phyloP scores from a whole-genome alignment of 2,113 vertebrate species.

The Meleagris gallopavo region DNA sequence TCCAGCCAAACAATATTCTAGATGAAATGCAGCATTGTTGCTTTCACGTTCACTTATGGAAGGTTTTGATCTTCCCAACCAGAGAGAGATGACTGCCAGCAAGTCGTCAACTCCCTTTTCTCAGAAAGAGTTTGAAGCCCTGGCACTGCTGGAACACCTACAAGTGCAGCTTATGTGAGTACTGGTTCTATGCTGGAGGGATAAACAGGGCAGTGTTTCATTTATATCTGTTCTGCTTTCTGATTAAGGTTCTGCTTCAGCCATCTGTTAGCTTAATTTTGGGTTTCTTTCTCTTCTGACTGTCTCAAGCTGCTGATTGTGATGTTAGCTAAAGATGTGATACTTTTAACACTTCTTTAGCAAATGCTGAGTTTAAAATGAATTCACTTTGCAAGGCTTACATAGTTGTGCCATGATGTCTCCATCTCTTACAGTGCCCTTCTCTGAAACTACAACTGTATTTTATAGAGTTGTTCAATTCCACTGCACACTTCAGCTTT shows the following conservation, averaged over 20 bases:
- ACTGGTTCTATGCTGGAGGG: not conserved
- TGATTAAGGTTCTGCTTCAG: not conserved
- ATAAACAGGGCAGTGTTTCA: not conserved
- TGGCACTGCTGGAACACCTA: slow-evolving; percentile 74
- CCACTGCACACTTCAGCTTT: not conserved
- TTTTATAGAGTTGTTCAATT: not conserved
- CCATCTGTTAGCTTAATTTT: not conserved
- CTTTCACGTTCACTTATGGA: not conserved
- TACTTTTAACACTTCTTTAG: not conserved
- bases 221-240: not conserved
- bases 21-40: not conserved
- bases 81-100: slow-evolving; percentile 76
- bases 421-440: not conserved
- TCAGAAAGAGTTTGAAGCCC: slow-evolving; percentile 76
- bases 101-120: slow-evolving; percentile 67
- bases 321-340: not conserved
- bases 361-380: not conserved
- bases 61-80: slow-evolving; percentile 37
- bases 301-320: not conserved
- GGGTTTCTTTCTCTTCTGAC: not conserved
- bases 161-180: slow-evolving; percentile 85
- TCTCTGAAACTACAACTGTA: not conserved
- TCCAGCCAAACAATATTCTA: not conserved
- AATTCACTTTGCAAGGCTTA: not conserved
- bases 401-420: not conserved